Evolutionary conservation across 2,113 vertebrate genomes (phyloP), one percentile per base, ranked within the genome.

Genomic region (Hyaena hyaena): DNA sequence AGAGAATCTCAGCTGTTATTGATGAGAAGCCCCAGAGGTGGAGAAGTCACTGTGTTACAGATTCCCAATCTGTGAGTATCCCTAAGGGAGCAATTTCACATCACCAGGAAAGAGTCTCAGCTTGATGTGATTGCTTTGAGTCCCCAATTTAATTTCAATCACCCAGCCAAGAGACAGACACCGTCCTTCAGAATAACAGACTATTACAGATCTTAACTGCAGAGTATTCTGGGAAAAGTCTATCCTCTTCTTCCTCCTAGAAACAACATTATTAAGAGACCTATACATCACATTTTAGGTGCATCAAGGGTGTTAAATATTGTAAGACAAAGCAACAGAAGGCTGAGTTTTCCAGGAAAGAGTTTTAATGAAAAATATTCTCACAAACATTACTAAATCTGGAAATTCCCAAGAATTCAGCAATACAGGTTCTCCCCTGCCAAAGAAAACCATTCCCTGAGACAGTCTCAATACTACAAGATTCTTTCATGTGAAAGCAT

Each of bases 101-200:
- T 83, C 85, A 97, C 90, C 28, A 69, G 83, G 35, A 96, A 97
- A 96, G 80, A 88, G 33, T 83, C 95, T 92, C 95, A 97, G 97
- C 95, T 97, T 95, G 93, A 90, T 65, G 77, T 97, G 97, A 98
- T 98, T 98, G 97, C 97, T 98, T 45, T 98, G 90, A 98, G 79
- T 85, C 88, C 82, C 97, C 97, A 96, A 87, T 98, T 98, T 98
- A 98, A 98, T 98, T 98, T 97, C 97, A 98, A 94, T 98, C 96
- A 97, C 88, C 90, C 95, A 97, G 95, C 48, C 85, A 97, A 97
- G 88, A 98, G 93, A 98, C 87, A 98, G 95, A 95, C 85, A 95
- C 65, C 80, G 7, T 98, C 93, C 82, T 97, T 97, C 96, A 96
- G 97, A 97, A 96, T 88, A 98, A 97, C 94, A 96, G 90, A 98